phyloP scores from a whole-genome alignment of 2,797 vertebrate genomes.

The Enteromius trimaculatus region DNA sequence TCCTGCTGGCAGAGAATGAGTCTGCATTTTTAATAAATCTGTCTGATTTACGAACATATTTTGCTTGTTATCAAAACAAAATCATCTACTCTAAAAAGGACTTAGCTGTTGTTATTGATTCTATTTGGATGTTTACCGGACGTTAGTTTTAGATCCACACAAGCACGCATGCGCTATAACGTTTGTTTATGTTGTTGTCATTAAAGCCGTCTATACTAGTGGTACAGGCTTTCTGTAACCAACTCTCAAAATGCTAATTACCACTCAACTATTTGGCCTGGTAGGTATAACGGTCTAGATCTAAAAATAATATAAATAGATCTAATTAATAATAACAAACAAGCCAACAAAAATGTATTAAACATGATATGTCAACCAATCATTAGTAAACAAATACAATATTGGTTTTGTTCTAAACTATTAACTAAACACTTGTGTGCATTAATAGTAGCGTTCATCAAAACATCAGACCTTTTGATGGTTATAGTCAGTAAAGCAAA shows the following conservation, averaged over 20 bases:
- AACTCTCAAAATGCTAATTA: not conserved
- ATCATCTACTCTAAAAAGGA: too few species aligned
- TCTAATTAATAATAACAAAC: not conserved
- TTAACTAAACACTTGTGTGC: not conserved
- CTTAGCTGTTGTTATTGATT: too few species aligned
- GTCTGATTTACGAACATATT: too few species aligned
- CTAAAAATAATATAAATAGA: not conserved
- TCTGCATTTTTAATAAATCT: too few species aligned
- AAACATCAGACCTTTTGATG: not conserved
- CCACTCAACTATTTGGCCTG: not conserved
- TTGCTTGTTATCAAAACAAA: too few species aligned
- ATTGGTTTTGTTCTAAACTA: conserved; percentile 6
- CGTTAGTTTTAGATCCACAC: too few species aligned
- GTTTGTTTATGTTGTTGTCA: too few species aligned
- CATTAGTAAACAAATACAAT: not conserved
- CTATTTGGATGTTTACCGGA: too few species aligned
- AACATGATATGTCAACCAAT: not conserved
- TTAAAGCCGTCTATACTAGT: too few species aligned
- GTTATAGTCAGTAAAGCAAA: too few species aligned
- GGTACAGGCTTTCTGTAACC: not conserved
- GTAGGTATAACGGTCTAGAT: not conserved
- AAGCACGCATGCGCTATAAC: too few species aligned
- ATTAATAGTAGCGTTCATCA: not conserved
- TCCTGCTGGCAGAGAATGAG: too few species aligned
- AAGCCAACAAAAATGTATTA: not conserved